These are phyloP conservation scores for Argyra leucocephala DNA, from an alignment of 2,888 invertebrate species.

Conservation along the genomic window DNA sequence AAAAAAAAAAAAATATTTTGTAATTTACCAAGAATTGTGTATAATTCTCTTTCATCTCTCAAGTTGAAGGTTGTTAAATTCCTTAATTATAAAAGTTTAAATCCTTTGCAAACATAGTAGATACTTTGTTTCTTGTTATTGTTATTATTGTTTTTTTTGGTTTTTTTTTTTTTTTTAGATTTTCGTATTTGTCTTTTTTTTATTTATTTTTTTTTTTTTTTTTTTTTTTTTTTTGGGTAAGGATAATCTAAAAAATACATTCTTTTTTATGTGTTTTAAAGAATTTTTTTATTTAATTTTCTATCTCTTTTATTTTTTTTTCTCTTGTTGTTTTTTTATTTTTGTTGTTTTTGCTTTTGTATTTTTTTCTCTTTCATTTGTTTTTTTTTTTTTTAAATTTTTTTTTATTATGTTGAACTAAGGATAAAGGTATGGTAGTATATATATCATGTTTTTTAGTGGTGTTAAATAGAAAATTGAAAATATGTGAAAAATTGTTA, in stretches of 20 bases:
- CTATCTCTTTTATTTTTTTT: neutral
- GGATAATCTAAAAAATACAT: neutral
- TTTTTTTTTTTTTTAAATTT: too few species aligned
- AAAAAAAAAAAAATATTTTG: constrained; percentile 2
- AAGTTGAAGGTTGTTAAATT: constrained; percentile 6
- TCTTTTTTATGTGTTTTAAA: neutral
- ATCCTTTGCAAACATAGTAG: constrained; percentile 1
- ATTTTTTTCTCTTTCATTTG: too few species aligned
- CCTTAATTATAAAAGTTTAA: constrained; percentile 4
- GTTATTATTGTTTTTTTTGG: too few species aligned
- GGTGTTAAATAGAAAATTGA: neutral
- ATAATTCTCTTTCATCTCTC: constrained; percentile 6
- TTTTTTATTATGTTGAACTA: too few species aligned
- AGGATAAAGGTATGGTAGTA: too few species aligned
- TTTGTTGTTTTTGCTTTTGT: neutral
- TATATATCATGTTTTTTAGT: neutral
- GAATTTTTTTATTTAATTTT: neutral
- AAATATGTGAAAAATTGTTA: neutral
- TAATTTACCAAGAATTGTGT: constrained; percentile 1
- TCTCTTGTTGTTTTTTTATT: neutral
- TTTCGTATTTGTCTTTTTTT: too few species aligned
- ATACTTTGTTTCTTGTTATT: neutral
- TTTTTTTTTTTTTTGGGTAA: neutral
- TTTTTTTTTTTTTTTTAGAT: too few species aligned
- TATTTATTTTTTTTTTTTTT: too few species aligned